Percentiles rank a stretch among this genome's conserved stretches.
These are phyloP conservation scores for Tokudaia muenninki DNA, from an alignment of 2,797 vertebrate genomes.

Conservation along the genomic window DNA sequence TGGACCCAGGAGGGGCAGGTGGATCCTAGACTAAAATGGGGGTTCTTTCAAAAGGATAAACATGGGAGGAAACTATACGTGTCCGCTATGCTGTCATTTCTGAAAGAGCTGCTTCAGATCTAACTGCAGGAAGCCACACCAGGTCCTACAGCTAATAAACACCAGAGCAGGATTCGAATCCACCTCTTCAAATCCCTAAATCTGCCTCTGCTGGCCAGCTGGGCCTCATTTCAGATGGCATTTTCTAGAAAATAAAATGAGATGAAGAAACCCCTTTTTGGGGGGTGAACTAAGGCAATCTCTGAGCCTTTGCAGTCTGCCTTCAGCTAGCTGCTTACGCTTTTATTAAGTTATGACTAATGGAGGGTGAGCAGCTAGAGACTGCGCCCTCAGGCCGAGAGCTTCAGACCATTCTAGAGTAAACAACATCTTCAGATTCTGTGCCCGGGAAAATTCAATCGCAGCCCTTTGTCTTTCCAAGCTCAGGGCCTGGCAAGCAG, in stretches of 20 bases:
- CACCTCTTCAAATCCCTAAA: not conserved
- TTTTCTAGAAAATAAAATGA: conserved; percentile 57
- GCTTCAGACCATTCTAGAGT: conserved; percentile 76
- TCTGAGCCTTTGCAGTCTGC: conserved; percentile 20
- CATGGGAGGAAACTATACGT: not conserved
- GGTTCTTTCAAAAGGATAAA: not conserved
- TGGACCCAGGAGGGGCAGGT: not conserved
- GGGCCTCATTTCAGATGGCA: not conserved
- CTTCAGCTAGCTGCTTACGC: conserved; percentile 64
- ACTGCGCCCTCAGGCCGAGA: conserved; percentile 34
- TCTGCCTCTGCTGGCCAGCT: not conserved
- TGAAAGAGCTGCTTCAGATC: not conserved
- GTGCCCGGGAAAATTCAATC: conserved; percentile 78
- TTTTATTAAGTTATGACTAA: conserved; percentile 77
- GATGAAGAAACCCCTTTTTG: not conserved
- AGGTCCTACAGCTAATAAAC: not conserved
- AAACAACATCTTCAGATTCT: conserved; percentile 79
- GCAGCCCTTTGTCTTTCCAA: conserved; percentile 69
- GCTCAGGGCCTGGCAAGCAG: conserved; percentile 11
- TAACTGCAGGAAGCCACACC: not conserved
- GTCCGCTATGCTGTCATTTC: not conserved
- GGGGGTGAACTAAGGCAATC: not conserved
- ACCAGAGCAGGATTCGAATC: conserved; percentile 48
- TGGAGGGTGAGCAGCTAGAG: conserved; percentile 32
- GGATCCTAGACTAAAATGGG: not conserved